Base-by-base conservation (phyloP, 2,113 vertebrate genomes). In the Dicerorhinus sumatrensis region DNA sequence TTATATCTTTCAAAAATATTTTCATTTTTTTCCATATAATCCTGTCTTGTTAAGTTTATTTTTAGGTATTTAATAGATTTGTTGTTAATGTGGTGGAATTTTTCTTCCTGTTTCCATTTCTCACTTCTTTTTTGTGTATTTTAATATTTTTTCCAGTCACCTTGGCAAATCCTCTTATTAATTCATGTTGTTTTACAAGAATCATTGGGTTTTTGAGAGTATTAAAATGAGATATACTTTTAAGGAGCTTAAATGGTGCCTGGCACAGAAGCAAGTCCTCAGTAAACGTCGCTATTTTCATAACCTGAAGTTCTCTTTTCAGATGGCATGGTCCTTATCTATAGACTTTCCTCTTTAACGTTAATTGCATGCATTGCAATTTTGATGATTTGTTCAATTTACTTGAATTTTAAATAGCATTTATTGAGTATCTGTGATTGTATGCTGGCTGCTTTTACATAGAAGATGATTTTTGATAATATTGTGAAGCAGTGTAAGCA, bases 121-220 rank as follows among this genome's bases (percentile, higher is more conserved):
- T 94, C 11, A 48, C 3, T 29, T 77, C 1, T 82, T 67, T 76
- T 70, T 7, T 84, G 13, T 65, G 5, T 87, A 33, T 80, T 88
- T 95, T 91, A 51, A 84, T 92, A 29, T 94, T 79, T 13, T 88
- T 70, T 93, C 31, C 17, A 95, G 77, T 20, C 48, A 82, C 51
- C 8, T 58, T 75, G 65, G 51, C 29, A 89, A 75, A 65, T 75
- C n/a, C 67, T 65, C 46, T 79, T 25, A 29, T 82, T 67, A 84
- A 75, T 46, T 56, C 29, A 54, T 18, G 12, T 39, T 75, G 17
- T 80, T 90, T 84, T 33, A 84, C 51, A 91, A 73, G 56, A 75
- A 27, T 88, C 54, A 60, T 27, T 90, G n/a, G 36, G 51, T 39
- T 89, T 96, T 91, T 75, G 31, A 85, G 62, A 76, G 29, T 17